Conservation (phyloP, 2,888 invertebrate genomes). For the Idaea dimidiata region DNA sequence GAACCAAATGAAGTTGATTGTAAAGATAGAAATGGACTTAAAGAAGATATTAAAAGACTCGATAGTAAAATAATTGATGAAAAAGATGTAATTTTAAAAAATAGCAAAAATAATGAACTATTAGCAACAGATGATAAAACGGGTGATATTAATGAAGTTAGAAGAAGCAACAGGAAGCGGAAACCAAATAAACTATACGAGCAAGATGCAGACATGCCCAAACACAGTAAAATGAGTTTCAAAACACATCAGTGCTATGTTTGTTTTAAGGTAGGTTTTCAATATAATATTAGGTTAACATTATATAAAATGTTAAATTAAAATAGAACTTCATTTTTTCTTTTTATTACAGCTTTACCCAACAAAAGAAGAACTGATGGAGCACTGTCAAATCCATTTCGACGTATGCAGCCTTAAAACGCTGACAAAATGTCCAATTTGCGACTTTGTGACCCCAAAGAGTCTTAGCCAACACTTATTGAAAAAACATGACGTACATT, state of each 20-base stretch:
- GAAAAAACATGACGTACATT: constrained; percentile 34
- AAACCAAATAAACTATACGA: not conserved
- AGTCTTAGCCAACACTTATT: constrained; percentile 44
- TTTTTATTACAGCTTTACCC: constrained; percentile 54
- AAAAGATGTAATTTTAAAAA: not conserved
- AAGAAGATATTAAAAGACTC: not conserved
- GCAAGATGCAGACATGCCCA: constrained; percentile 6
- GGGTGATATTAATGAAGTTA: not conserved
- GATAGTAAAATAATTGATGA: not conserved
- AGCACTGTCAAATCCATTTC: constrained; percentile 60
- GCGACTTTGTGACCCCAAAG: constrained; percentile 45
- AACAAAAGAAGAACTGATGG: constrained; percentile 48
- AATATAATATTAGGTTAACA: too few relatives aligned
- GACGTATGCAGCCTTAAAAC: constrained; percentile 52
- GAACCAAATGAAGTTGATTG: not conserved
- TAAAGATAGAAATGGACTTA: not conserved
- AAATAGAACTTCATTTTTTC: not conserved
- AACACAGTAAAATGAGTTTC: constrained; percentile 40
- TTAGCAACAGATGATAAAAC: constrained; percentile 3
- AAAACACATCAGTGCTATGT: constrained; percentile 63
- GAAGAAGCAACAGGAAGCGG: not conserved
- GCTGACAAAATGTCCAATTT: constrained; percentile 62
- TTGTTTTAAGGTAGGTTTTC: constrained; percentile 55
- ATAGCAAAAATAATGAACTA: constrained; percentile 4
- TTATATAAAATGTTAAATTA: too few relatives aligned